Percentiles rank a stretch among this genome's conserved stretches.
phyloP scores from a whole-genome alignment of 2,797 vertebrate genomes.

The Tapirus indicus region DNA sequence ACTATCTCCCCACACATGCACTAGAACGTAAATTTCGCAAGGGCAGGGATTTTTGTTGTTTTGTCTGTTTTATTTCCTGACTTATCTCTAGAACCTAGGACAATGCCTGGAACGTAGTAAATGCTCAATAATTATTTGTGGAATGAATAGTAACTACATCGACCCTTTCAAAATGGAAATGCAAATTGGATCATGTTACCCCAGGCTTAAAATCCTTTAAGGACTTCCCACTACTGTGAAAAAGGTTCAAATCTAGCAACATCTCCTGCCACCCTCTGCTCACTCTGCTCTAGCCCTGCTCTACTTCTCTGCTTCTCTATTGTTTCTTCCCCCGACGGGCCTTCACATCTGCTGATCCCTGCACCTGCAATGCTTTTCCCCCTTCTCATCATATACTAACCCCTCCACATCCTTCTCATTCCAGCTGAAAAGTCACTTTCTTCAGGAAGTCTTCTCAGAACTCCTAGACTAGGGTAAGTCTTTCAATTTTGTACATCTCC shows the following conservation, averaged over 20 bases:
- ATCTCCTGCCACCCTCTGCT: neutral
- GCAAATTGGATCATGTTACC: neutral
- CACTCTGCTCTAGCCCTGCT: neutral
- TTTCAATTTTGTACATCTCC: neutral
- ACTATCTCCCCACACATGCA: neutral
- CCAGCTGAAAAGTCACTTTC: neutral
- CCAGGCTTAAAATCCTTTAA: neutral
- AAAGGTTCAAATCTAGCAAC: neutral
- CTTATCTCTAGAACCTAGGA: neutral
- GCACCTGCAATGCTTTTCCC: neutral
- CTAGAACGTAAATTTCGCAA: neutral
- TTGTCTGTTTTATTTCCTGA: constrained; percentile 1
- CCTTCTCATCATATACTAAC: neutral
- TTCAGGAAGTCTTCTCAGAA: neutral
- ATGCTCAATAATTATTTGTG: constrained; percentile 2
- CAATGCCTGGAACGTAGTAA: constrained; percentile 9
- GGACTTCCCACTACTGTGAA: neutral
- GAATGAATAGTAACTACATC: neutral
- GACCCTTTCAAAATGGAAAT: constrained; percentile 41
- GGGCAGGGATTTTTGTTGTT: neutral
- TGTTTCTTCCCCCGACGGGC: neutral
- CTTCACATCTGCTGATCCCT: neutral
- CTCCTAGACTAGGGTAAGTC: neutral
- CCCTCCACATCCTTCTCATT: neutral
- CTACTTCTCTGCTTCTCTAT: neutral